Percentiles rank a stretch among this genome's conserved stretches.
These are phyloP conservation scores for Drosophila saltans DNA, from an alignment of 1,140 invertebrate genomes.

Conservation along the genomic window DNA sequence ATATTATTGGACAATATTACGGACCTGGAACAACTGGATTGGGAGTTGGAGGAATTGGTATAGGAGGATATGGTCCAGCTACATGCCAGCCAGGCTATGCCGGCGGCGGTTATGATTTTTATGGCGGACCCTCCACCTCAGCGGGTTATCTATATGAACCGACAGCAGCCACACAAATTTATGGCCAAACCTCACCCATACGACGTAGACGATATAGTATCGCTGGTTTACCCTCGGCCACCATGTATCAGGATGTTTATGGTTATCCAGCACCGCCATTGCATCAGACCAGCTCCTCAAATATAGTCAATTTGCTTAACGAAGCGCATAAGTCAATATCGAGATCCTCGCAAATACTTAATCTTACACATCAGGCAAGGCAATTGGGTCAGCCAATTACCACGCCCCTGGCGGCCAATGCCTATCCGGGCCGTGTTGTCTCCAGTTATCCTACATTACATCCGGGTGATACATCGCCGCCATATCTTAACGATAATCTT, in stretches of 20 bases:
- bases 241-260: constrained; percentile 80
- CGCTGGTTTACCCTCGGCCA: constrained; percentile 80
- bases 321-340: constrained; percentile 83
- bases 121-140: constrained; percentile 61
- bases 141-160: constrained; percentile 51
- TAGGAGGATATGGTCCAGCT: constrained; percentile 20
- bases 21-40: constrained; percentile 26
- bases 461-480: constrained; percentile 73
- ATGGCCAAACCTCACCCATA: constrained; percentile 72
- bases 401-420: constrained; percentile 36
- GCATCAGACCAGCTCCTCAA: constrained; percentile 78
- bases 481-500: constrained; percentile 80
- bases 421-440: constrained; percentile 68
- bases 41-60: constrained; percentile 17
- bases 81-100: constrained; percentile 40
- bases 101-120: constrained; percentile 59
- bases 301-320: constrained; percentile 80
- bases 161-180: constrained; percentile 51
- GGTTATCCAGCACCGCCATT: constrained; percentile 73
- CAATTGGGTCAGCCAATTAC: constrained; percentile 67
- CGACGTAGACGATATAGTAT: constrained; percentile 81
- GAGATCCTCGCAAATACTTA: constrained; percentile 80
- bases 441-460: constrained; percentile 80
- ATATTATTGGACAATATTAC: constrained; percentile 82
- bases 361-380: constrained; percentile 74